A percentile compares a stretch with the other conserved stretches of the same genome.
Conservation (phyloP, 2,888 invertebrate species). For the Clepsis dumicolana region DNA sequence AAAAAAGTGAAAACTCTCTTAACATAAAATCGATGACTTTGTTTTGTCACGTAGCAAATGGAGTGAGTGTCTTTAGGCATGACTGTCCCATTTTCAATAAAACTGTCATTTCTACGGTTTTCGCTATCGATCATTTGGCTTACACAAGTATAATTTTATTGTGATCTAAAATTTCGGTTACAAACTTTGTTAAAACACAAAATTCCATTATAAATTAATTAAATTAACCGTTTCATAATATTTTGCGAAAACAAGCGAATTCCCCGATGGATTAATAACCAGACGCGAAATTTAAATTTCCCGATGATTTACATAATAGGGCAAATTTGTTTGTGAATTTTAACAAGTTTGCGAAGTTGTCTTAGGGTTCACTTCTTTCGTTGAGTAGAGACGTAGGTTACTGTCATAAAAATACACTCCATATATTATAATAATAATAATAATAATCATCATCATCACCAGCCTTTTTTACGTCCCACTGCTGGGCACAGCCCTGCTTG, state of each 20-base stretch:
- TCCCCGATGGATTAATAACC: background rate
- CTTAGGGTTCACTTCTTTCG: too few species aligned
- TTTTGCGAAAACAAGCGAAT: background rate
- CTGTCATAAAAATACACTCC: background rate
- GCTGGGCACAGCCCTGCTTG: too few species aligned
- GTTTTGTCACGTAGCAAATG: too few species aligned
- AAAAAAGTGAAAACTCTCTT: too few species aligned
- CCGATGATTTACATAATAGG: conserved; percentile 15
- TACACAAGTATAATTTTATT: background rate
- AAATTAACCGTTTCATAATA: background rate
- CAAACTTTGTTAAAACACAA: background rate
- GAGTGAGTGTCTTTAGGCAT: too few species aligned
- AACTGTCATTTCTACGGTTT: too few species aligned
- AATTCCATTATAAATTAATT: background rate
- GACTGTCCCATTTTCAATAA: too few species aligned
- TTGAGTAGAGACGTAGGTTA: background rate
- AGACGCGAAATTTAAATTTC: conserved; percentile 18
- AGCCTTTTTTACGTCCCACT: too few species aligned
- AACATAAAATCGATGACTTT: too few species aligned
- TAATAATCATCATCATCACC: too few species aligned
- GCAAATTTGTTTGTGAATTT: conserved; percentile 10
- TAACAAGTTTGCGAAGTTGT: conserved; percentile 8
- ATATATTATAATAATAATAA: background rate
- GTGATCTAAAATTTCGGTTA: background rate
- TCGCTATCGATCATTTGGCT: too few species aligned